phyloP scores from a whole-genome alignment of 1,140 invertebrate species.

The Pogonomyrmex barbatus region DNA sequence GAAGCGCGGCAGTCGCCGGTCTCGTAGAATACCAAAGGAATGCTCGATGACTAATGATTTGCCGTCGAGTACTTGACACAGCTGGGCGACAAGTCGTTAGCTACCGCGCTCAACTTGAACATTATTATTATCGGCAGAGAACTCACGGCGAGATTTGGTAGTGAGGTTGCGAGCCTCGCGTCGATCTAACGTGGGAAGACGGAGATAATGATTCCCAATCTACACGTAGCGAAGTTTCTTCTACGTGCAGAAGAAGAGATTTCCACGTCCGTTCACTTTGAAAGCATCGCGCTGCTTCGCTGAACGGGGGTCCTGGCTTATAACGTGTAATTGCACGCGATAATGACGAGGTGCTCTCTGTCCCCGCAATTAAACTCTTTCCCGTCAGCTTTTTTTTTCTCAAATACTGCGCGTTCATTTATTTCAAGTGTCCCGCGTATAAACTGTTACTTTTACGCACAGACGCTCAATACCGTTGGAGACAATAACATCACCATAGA shows the following conservation, averaged over 20 bases:
- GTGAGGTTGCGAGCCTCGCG: conserved; percentile 42
- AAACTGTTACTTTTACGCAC: neutral
- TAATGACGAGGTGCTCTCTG: conserved; percentile 6
- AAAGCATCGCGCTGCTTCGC: neutral
- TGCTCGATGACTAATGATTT: conserved; percentile 64
- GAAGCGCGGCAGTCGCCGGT: conserved; percentile 8
- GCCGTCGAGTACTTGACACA: conserved; percentile 50
- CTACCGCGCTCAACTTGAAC: conserved; percentile 15
- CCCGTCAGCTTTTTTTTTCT: neutral
- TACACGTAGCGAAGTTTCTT: conserved; percentile 64
- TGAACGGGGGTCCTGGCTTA: conserved; percentile 2
- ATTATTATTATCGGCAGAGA: conserved; percentile 59
- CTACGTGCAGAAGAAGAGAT: conserved; percentile 29
- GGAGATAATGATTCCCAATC: conserved; percentile 69
- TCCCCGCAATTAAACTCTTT: conserved; percentile 50
- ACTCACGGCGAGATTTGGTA: conserved; percentile 64
- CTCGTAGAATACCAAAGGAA: conserved; percentile 38
- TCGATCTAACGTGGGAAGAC: conserved; percentile 76
- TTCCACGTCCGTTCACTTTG: conserved; percentile 14
- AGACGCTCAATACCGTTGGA: neutral
- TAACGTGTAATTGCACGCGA: neutral
- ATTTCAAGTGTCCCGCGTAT: neutral
- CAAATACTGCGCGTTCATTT: neutral
- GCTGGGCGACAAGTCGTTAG: conserved; percentile 56
- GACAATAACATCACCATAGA: conserved; percentile 56